Percentiles rank a stretch among this genome's conserved stretches.
Conservation (phyloP, 2,888 invertebrate genomes). For the Orthonychiurus folsomi region DNA sequence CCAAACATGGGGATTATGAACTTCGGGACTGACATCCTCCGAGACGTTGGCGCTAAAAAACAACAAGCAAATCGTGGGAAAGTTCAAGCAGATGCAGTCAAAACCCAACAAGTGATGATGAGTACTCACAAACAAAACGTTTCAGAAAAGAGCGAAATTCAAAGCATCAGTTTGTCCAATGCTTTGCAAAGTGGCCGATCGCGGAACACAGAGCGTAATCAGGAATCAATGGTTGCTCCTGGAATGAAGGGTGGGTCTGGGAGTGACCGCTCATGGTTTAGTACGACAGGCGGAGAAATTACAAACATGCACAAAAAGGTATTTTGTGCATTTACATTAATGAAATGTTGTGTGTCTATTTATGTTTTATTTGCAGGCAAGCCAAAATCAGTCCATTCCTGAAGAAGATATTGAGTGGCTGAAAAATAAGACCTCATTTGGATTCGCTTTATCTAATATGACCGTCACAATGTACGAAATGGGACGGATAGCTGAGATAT, state of each 20-base stretch:
- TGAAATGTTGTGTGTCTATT: no score
- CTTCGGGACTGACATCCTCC: neutral
- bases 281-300: slow-evolving; percentile 2
- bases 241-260: neutral
- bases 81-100: slow-evolving; percentile 4
- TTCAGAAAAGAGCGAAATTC: neutral
- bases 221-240: neutral
- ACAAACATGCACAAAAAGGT: neutral
- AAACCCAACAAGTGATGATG: neutral
- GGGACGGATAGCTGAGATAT: neutral
- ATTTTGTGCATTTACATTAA: no score
- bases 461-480: slow-evolving; percentile 3
- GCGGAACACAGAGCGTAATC: neutral
- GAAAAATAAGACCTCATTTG: neutral
- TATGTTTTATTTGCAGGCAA: no score
- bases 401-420: slow-evolving; percentile 4
- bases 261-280: neutral
- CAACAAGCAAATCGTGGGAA: neutral
- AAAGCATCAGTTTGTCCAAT: slow-evolving; percentile 6
- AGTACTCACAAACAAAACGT: neutral
- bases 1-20: neutral
- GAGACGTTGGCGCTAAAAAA: neutral
- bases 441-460: neutral
- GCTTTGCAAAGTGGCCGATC: neutral
- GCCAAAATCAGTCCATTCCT: neutral